Percentiles rank a stretch among this genome's conserved stretches.
phyloP scores from a whole-genome alignment of 2,888 invertebrate genomes.

The Uloborus plumipes region DNA sequence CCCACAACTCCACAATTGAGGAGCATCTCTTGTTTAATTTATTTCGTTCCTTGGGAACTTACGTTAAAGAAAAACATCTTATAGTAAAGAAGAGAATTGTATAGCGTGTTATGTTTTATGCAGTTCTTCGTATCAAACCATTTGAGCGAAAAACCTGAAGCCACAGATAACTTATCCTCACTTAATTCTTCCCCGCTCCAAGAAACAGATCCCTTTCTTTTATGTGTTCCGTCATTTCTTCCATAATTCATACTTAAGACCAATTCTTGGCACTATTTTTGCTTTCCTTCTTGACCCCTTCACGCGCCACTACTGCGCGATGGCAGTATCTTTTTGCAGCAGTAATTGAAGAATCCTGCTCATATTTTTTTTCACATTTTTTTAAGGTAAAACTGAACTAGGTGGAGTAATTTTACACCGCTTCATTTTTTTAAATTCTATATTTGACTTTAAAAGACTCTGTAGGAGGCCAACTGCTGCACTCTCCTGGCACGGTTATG shows the following conservation, averaged over 20 bases:
- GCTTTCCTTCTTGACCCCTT: background rate
- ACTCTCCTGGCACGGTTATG: too few species aligned
- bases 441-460: too few species aligned
- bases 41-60: background rate
- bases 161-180: conserved; percentile 43
- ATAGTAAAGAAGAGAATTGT: background rate
- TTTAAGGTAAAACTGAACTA: too few species aligned
- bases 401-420: too few species aligned
- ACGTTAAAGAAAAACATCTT: too few species aligned
- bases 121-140: conserved; percentile 43
- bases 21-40: background rate
- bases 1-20: too few species aligned
- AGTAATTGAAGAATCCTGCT: too few species aligned
- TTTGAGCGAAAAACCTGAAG: conserved; percentile 47
- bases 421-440: too few species aligned
- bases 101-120: conserved; percentile 52
- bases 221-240: conserved; percentile 23
- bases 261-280: background rate
- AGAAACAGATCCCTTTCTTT: conserved; percentile 38
- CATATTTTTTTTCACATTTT: too few species aligned
- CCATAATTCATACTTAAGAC: conserved; percentile 35
- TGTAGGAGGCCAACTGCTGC: too few species aligned
- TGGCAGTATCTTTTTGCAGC: too few species aligned
- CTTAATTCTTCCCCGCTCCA: conserved; percentile 36
- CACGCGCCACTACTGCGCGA: background rate